phyloP scores from a whole-genome alignment of 2,797 vertebrate genomes.

The Gouania willdenowi region DNA sequence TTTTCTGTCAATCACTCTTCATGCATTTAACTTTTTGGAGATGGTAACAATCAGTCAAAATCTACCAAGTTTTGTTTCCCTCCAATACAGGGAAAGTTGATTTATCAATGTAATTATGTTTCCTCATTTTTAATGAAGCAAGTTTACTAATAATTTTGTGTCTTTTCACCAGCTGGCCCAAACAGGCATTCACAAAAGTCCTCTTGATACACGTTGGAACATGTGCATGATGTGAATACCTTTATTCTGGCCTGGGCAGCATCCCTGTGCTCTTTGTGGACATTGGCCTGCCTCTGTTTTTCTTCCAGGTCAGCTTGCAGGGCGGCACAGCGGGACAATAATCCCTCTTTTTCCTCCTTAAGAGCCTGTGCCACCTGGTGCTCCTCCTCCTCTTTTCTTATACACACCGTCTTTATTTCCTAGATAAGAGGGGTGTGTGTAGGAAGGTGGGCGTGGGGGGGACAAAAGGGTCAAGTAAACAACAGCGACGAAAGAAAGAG shows the following conservation, averaged over 20 bases:
- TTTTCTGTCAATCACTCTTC: too few relatives aligned
- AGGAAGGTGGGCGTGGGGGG: slow-evolving; percentile 11
- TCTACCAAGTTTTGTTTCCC: too few relatives aligned
- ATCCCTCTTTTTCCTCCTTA: slow-evolving; percentile 85
- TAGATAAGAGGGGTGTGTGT: slow-evolving; percentile 47
- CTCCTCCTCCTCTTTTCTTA: slow-evolving; percentile 81
- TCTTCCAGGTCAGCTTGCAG: slow-evolving; percentile 90
- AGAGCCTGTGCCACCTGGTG: slow-evolving; percentile 76
- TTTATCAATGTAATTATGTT: too few relatives aligned
- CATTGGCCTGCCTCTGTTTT: slow-evolving; percentile 80
- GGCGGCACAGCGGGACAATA: slow-evolving; percentile 80
- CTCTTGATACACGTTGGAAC: too few relatives aligned
- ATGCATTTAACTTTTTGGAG: too few relatives aligned
- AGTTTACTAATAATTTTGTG: too few relatives aligned
- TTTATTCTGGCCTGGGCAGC: slow-evolving; percentile 81
- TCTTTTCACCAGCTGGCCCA: too few relatives aligned
- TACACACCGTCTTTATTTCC: slow-evolving; percentile 81
- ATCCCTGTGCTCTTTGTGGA: slow-evolving; percentile 79
- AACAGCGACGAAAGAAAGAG: slow-evolving; percentile 41
- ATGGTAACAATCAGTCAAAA: too few relatives aligned
- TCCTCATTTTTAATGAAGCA: too few relatives aligned
- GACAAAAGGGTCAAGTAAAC: slow-evolving; percentile 66
- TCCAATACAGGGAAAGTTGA: too few relatives aligned
- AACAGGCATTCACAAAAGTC: too few relatives aligned
- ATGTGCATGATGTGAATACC: slow-evolving; percentile 78